These are phyloP conservation scores for Homalodisca vitripennis DNA, from an alignment of 1,140 invertebrate species.

Conservation along the genomic window DNA sequence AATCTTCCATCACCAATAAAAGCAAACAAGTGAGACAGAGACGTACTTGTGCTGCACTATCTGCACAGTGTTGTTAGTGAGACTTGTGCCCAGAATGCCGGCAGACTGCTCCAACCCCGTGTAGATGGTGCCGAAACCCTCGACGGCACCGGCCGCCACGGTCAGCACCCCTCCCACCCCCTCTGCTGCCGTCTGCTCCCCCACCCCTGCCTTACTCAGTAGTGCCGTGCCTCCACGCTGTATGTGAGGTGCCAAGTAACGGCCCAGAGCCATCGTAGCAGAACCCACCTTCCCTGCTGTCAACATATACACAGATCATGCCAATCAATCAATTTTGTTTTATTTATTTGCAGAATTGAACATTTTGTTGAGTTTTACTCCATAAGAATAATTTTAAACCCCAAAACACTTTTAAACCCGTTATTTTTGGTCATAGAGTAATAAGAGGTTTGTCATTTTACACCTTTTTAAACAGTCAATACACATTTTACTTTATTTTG, in stretches of 20 bases:
- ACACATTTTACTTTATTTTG: no score
- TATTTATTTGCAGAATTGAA: no score
- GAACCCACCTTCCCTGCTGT: conserved; percentile 63
- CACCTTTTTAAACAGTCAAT: not conserved
- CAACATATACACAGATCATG: conserved; percentile 33
- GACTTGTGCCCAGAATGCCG: conserved; percentile 57
- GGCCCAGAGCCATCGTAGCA: conserved; percentile 61
- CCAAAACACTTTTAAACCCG: no score
- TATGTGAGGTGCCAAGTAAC: conserved; percentile 64
- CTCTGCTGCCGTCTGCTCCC: conserved; percentile 53
- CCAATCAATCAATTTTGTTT: not conserved
- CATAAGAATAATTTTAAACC: no score
- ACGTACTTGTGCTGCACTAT: conserved; percentile 67
- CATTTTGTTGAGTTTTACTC: no score
- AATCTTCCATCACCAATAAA: no score
- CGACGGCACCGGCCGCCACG: conserved; percentile 64
- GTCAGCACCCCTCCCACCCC: conserved; percentile 62
- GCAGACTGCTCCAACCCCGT: conserved; percentile 65
- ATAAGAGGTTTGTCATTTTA: not conserved
- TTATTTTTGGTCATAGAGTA: not conserved
- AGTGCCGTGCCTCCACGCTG: conserved; percentile 60
- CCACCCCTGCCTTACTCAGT: conserved; percentile 55
- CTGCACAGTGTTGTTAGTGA: conserved; percentile 68
- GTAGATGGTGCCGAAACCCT: conserved; percentile 67
- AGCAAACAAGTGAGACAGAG: conserved; percentile 16